A percentile compares a stretch with the other conserved stretches of the same genome.
These are phyloP conservation scores for Semicossyphus pulcher DNA, from an alignment of 2,113 vertebrate genomes.

Conservation along the genomic window DNA sequence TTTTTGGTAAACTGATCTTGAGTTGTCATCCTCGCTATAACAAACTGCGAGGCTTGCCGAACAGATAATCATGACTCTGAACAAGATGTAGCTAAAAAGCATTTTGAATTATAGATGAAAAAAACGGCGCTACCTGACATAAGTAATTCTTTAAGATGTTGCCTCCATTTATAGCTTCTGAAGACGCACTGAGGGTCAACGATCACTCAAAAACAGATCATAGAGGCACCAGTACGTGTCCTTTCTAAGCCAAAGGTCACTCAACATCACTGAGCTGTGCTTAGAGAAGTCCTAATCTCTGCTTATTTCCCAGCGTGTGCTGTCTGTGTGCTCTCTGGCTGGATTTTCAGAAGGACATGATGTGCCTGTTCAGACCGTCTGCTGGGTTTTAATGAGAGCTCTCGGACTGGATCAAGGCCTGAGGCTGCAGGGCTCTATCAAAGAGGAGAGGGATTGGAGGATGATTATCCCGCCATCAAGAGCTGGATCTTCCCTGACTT, in stretches of 20 bases:
- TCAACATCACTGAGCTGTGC: slow-evolving; percentile 12
- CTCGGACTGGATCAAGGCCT: slow-evolving; percentile 62
- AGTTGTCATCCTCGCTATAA: too few species aligned
- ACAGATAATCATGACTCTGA: too few species aligned
- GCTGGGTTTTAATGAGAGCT: slow-evolving; percentile 73
- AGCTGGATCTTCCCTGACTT: slow-evolving; percentile 46
- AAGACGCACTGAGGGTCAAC: background rate
- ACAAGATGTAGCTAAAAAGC: too few species aligned
- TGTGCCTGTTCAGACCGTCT: slow-evolving; percentile 51
- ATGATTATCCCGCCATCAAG: slow-evolving; percentile 59
- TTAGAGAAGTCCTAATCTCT: slow-evolving; percentile 21
- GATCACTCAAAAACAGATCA: slow-evolving; percentile 6
- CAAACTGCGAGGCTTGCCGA: too few species aligned
- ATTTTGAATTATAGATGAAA: too few species aligned
- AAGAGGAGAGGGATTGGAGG: slow-evolving; percentile 59
- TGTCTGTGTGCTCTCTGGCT: slow-evolving; percentile 18
- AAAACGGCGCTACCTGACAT: too few species aligned
- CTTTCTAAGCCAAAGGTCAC: background rate
- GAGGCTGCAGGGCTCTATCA: slow-evolving; percentile 57
- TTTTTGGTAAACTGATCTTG: too few species aligned
- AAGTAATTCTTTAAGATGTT: background rate
- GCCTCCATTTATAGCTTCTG: background rate
- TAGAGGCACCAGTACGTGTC: background rate
- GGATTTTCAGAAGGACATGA: slow-evolving; percentile 29
- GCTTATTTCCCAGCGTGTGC: slow-evolving; percentile 23